phyloP scores from a whole-genome alignment of 2,888 invertebrate genomes.

The Ernsta delagoae region DNA sequence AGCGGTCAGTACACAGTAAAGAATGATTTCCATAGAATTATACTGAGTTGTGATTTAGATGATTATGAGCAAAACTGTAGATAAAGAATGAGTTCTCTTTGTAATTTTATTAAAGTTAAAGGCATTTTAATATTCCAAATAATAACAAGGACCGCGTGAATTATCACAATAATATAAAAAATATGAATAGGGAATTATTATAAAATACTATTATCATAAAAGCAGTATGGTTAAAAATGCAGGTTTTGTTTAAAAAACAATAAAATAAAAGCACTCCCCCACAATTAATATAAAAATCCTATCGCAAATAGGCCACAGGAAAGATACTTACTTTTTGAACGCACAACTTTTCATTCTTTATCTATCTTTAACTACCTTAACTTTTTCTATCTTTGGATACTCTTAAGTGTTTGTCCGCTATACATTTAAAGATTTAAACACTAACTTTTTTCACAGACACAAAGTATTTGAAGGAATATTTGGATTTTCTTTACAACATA shows the following conservation, averaged over 20 bases:
- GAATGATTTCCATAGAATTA: too few species aligned
- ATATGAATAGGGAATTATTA: slow-evolving; percentile 43
- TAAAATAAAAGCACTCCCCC: slow-evolving; percentile 3
- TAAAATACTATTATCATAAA: slow-evolving; percentile 41
- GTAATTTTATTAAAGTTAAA: too few species aligned
- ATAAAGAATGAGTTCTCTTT: too few species aligned
- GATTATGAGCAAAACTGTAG: too few species aligned
- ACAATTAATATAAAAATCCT: slow-evolving; percentile 51
- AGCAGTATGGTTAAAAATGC: slow-evolving; percentile 55
- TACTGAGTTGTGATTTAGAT: too few species aligned
- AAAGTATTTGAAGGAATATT: slow-evolving; percentile 43
- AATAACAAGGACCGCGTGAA: slow-evolving; percentile 38
- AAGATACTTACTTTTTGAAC: neutral
- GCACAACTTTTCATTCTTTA: slow-evolving; percentile 20
- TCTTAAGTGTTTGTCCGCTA: slow-evolving; percentile 41
- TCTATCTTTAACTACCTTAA: slow-evolving; percentile 45
- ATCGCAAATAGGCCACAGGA: slow-evolving; percentile 50
- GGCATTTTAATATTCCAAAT: neutral
- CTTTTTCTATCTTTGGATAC: slow-evolving; percentile 38
- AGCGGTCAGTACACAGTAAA: too few species aligned
- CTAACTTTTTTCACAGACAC: slow-evolving; percentile 57
- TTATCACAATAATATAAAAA: slow-evolving; percentile 56
- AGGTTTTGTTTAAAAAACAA: slow-evolving; percentile 18
- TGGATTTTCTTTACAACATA: slow-evolving; percentile 11
- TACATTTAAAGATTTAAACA: slow-evolving; percentile 55